Evolutionary conservation across 2,888 invertebrate genomes (phyloP).

Genomic region (Drosophila nigricruria): DNA sequence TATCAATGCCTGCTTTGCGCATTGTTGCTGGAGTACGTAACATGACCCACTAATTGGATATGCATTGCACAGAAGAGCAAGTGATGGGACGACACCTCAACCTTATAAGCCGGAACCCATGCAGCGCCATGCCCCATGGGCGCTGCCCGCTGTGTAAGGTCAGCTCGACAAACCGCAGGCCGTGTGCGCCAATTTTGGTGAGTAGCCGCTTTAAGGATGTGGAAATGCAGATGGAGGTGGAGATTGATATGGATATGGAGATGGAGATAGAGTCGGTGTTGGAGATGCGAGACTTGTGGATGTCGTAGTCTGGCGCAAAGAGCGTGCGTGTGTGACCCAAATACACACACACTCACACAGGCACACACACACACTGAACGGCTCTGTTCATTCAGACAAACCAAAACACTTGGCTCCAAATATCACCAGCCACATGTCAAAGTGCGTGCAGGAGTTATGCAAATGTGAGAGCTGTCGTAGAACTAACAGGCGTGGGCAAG

Average conservation of each 20-base stretch:
- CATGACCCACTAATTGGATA: conserved; percentile 76
- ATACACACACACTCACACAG: conserved; percentile 54
- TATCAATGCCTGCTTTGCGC: conserved; percentile 18
- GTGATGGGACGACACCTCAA: conserved; percentile 65
- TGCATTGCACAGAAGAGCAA: conserved; percentile 45
- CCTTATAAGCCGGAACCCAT: conserved; percentile 45
- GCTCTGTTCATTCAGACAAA: conserved; percentile 68
- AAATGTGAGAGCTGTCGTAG: conserved; percentile 62
- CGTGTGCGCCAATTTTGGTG: conserved; percentile 49
- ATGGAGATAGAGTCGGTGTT: conserved; percentile 13
- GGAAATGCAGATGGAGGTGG: conserved; percentile 20
- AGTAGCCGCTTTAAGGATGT: conserved; percentile 38
- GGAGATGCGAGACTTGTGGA: conserved; percentile 21
- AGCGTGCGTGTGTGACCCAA: conserved; percentile 68
- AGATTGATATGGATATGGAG: conserved; percentile 5
- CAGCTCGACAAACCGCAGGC: conserved; percentile 69
- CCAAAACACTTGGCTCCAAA: conserved; percentile 66
- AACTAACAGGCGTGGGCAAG: conserved; percentile 20
- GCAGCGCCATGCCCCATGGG: conserved; percentile 18
- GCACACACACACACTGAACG: conserved; percentile 35
- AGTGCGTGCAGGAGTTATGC: conserved; percentile 79
- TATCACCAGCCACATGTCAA: conserved; percentile 69
- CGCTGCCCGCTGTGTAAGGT: conserved; percentile 64
- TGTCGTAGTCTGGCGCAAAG: conserved; percentile 46
- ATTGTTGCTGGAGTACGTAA: conserved; percentile 15